Conservation (phyloP, 2,888 invertebrate species). For the Tanypteryx hageni region DNA sequence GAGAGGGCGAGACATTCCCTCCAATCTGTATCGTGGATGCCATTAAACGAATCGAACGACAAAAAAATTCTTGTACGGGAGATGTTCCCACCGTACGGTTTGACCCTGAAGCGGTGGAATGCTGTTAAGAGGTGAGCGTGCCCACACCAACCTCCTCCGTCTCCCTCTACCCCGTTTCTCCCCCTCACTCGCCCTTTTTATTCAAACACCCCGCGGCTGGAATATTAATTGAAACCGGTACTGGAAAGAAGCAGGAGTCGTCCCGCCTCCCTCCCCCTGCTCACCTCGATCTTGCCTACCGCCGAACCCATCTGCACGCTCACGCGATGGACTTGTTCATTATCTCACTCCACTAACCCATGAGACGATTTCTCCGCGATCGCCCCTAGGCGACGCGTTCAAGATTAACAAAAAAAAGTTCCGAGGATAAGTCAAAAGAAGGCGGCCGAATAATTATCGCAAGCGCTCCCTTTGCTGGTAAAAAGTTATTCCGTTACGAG, state of each 20-base stretch:
- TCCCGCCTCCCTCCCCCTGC: background rate
- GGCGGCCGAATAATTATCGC: too few relatives aligned
- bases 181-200: background rate
- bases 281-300: background rate
- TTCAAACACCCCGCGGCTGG: background rate
- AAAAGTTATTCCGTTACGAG: too few relatives aligned
- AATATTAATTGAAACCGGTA: slow-evolving; percentile 20
- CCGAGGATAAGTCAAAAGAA: too few relatives aligned
- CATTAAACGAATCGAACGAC: too few relatives aligned
- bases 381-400: background rate
- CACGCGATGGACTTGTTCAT: background rate
- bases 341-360: background rate
- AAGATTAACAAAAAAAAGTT: background rate
- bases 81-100: background rate
- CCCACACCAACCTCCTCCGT: background rate
- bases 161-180: background rate
- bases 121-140: background rate
- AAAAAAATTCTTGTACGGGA: background rate
- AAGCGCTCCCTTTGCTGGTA: too few relatives aligned
- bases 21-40: too few relatives aligned
- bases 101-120: background rate
- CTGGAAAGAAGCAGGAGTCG: background rate
- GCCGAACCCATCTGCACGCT: background rate
- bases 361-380: background rate
- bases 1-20: too few relatives aligned